Percentiles rank a stretch among this genome's conserved stretches.
phyloP scores from a whole-genome alignment of 1,140 invertebrate genomes.

The Phenacoccus solenopsis region DNA sequence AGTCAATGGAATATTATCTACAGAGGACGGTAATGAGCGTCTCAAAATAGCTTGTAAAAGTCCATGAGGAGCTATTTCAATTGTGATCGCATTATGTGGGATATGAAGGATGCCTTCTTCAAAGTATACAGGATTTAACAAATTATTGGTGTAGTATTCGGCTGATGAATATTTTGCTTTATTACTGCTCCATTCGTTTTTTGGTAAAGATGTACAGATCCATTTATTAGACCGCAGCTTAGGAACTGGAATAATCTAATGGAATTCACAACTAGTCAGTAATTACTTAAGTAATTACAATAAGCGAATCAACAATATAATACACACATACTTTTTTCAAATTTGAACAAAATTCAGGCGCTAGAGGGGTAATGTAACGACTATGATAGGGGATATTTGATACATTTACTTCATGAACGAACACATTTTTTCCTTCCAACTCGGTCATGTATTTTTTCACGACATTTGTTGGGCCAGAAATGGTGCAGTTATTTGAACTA shows the following conservation, averaged over 20 bases:
- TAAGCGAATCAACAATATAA: neutral
- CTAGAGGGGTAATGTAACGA: constrained; percentile 37
- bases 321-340: neutral
- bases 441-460: constrained; percentile 55
- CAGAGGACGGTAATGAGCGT: constrained; percentile 43
- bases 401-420: constrained; percentile 68
- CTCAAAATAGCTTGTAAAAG: constrained; percentile 72
- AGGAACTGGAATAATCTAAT: constrained; percentile 39
- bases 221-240: constrained; percentile 41
- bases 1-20: constrained; percentile 63
- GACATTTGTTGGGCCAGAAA: constrained; percentile 65
- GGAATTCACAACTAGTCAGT: neutral
- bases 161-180: constrained; percentile 42
- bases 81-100: constrained; percentile 65
- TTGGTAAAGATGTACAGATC: constrained; percentile 47
- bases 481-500: constrained; percentile 44
- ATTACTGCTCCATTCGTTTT: constrained; percentile 32
- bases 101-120: constrained; percentile 65
- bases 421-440: constrained; percentile 56
- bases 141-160: constrained; percentile 57
- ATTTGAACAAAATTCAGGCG: constrained; percentile 33
- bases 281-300: neutral
- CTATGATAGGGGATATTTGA: constrained; percentile 74
- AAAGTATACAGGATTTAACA: constrained; percentile 60
- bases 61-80: constrained; percentile 45